Conservation (phyloP, 2,888 invertebrate genomes). For the Drosophila ezoana region DNA sequence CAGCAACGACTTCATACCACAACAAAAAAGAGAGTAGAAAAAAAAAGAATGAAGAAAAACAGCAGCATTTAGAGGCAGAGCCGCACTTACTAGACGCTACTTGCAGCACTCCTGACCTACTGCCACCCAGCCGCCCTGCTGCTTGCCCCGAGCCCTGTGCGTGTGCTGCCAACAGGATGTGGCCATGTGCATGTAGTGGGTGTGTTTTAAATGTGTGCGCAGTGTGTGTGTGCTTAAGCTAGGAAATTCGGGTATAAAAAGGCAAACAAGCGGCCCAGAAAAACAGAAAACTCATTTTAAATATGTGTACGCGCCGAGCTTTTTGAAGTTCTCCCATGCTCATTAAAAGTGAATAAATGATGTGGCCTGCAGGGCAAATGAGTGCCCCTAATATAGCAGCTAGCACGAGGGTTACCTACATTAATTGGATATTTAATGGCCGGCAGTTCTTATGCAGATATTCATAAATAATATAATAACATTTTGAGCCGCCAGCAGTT, state of each 20-base stretch:
- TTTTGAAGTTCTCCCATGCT: conserved; percentile 64
- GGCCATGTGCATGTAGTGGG: conserved; percentile 6
- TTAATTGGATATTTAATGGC: conserved; percentile 45
- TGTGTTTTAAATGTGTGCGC: conserved; percentile 21
- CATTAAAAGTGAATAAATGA: conserved; percentile 77
- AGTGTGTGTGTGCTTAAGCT: conserved; percentile 18
- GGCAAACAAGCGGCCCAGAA: conserved; percentile 51
- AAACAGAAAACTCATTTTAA: conserved; percentile 71
- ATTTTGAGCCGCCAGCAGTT: conserved; percentile 17
- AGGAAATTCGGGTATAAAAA: conserved; percentile 72
- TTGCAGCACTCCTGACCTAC: conserved; percentile 76
- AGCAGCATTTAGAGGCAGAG: conserved; percentile 53
- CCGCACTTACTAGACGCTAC: conserved; percentile 73
- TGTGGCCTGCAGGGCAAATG: conserved; percentile 32
- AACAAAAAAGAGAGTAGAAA: conserved; percentile 59
- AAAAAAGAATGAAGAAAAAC: conserved; percentile 14
- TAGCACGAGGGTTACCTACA: conserved; percentile 15
- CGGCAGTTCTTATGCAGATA: conserved; percentile 15
- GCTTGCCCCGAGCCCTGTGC: conserved; percentile 14
- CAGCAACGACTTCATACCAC: conserved; percentile 78
- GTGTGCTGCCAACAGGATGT: conserved; percentile 57
- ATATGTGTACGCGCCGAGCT: conserved; percentile 45
- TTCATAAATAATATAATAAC: conserved; percentile 35
- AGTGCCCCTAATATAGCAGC: conserved; percentile 26
- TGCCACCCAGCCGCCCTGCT: conserved; percentile 24